These are phyloP conservation scores for Myotis lucifugus DNA, from an alignment of 2,113 vertebrate genomes.

Conservation along the genomic window DNA sequence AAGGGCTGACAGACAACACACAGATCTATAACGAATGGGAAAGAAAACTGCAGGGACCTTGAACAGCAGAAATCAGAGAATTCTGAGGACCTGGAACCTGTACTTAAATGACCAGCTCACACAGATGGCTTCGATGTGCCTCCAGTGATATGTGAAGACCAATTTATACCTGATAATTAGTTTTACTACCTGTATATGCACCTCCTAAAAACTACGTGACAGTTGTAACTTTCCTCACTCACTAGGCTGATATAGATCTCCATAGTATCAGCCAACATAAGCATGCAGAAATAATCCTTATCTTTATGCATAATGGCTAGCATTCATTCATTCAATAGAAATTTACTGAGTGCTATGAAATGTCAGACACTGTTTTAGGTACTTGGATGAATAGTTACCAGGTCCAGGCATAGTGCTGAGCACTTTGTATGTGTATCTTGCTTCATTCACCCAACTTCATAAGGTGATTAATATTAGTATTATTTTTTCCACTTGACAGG, in stretches of 20 bases:
- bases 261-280: not conserved
- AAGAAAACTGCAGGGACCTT: not conserved
- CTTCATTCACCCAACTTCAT: not conserved
- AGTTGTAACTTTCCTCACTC: not conserved
- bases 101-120: not conserved
- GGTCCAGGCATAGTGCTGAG: not conserved
- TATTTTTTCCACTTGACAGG: not conserved
- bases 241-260: not conserved
- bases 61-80: not conserved
- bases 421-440: not conserved
- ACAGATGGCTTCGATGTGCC: not conserved
- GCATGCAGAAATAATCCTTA: not conserved
- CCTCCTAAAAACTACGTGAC: not conserved
- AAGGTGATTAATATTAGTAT: not conserved
- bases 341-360: not conserved
- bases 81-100: not conserved
- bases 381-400: not conserved
- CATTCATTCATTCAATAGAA: not conserved
- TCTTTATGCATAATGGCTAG: not conserved
- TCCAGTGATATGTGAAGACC: not conserved
- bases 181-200: not conserved
- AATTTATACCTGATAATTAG: not conserved
- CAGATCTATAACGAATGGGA: accelerated
- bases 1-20: not conserved
- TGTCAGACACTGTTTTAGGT: not conserved